Evolutionary conservation across 2,888 invertebrate species (phyloP).

Genomic region (Aphrophora alni): DNA sequence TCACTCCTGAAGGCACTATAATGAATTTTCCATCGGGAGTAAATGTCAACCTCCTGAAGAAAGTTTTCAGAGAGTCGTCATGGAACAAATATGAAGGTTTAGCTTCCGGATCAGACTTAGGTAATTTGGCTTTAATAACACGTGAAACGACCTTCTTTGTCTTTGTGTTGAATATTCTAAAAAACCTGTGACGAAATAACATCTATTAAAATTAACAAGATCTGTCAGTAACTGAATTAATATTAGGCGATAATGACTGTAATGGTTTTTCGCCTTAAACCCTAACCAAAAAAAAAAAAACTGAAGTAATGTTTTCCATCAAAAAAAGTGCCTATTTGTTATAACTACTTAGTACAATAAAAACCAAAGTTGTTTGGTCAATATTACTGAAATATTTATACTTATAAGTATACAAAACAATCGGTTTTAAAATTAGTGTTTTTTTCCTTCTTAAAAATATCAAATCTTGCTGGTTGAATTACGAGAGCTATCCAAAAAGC

Average conservation of each 20-base stretch:
- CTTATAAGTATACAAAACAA: too few species aligned
- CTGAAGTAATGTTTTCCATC: too few species aligned
- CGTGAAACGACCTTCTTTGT: conserved; percentile 72
- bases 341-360: too few species aligned
- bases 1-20: conserved; percentile 88
- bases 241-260: neutral
- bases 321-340: too few species aligned
- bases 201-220: neutral
- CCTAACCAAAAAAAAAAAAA: too few species aligned
- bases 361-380: too few species aligned
- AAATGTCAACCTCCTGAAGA: conserved; percentile 87
- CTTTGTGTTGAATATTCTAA: conserved; percentile 47
- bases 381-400: too few species aligned
- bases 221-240: neutral
- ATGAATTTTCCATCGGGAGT: conserved; percentile 91
- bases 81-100: conserved; percentile 77
- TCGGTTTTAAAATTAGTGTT: too few species aligned
- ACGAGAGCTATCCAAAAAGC: too few species aligned
- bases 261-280: too few species aligned
- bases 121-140: conserved; percentile 70
- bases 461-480: too few species aligned
- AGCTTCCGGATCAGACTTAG: conserved; percentile 65
- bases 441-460: too few species aligned
- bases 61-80: conserved; percentile 93
- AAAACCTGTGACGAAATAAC: conserved; percentile 45